Evolutionary conservation across 2,113 vertebrate genomes (phyloP).

Genomic region (pig (Sus scrofa)): T2T-Sscrofa CM000818.6:15014501-15015000

Average conservation of each 20-base stretch:
- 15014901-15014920: no score
- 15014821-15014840: conserved; percentile 72
- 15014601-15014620: background rate
- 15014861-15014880: conserved; percentile 59
- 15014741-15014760: background rate
- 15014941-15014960: no score
- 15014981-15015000: no score
- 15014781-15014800: background rate
- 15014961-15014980: no score
- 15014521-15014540: background rate
- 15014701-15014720: background rate
- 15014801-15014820: background rate
- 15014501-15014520: background rate
- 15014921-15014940: no score
- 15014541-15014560: background rate
- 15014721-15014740: background rate
- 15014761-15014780: conserved; percentile 9
- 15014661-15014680: background rate
- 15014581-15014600: background rate
- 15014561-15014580: background rate
- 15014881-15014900: no score
- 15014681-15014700: background rate
- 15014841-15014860: conserved; percentile 77
- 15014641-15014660: background rate
- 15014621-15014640: background rate